Evolutionary conservation across 2,113 vertebrate species (phyloP).

Genomic region (Megaptera novaeangliae): DNA sequence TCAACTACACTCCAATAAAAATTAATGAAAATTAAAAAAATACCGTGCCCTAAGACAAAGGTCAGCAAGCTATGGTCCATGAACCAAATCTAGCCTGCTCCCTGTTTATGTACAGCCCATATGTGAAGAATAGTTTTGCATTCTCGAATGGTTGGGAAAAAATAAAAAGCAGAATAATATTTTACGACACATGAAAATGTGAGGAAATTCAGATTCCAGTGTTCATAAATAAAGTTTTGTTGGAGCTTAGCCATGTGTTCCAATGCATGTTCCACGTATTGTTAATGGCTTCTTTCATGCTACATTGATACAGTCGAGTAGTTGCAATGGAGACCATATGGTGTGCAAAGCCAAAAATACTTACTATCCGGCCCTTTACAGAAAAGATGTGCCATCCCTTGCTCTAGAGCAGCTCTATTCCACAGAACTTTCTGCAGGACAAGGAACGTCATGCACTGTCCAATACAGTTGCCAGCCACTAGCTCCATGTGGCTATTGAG

Average conservation of each 20-base stretch:
- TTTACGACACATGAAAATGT: not conserved
- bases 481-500: not conserved
- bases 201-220: not conserved
- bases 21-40: not conserved
- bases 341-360: not conserved
- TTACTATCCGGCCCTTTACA: not conserved
- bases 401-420: not conserved
- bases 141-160: not conserved
- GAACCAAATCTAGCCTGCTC: not conserved
- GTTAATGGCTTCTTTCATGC: not conserved
- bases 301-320: not conserved
- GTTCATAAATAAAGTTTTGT: not conserved
- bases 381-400: not conserved
- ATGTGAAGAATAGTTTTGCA: not conserved
- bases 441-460: not conserved
- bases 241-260: not conserved
- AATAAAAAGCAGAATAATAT: not conserved
- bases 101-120: not conserved
- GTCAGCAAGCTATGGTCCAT: not conserved
- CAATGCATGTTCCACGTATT: not conserved
- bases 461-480: not conserved
- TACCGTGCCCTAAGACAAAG: not conserved
- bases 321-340: not conserved
- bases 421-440: not conserved
- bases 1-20: not conserved